Base-by-base conservation (phyloP, 1,140 invertebrate species). In the Goniozus legneri region DNA sequence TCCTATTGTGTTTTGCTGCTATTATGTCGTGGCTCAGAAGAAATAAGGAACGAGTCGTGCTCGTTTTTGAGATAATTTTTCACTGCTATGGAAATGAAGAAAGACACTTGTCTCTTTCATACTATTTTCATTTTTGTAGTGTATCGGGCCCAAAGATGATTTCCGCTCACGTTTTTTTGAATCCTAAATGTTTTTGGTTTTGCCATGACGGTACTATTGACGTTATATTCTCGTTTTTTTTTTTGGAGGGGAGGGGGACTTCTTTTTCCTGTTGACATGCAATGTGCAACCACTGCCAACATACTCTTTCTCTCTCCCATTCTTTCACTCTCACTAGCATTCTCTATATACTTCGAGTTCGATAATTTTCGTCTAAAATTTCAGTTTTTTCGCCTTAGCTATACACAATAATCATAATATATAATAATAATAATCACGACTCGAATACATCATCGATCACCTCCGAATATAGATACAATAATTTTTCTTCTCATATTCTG, bases 381-480 rank as follows among this genome's bases (percentile, higher is more conserved):
- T 58, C 65, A 69, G 62, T 68, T 45, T 48, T 47, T 68, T 70
- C 61, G 63, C 59, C 67, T 75, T 76, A 75, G 71, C 66, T 75
- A 74, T 75, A 71, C 63, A 60, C 61, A 71, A 69, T 70, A 65
- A 58, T 65, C 46, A 55, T 59, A 52, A 51, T 47, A 27, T 27
- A 27, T 27, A 27, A 27, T 40, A 40, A 41, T 50, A 66, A 72
- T 72, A 69, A 74, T 69, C 66, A 73, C 67, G 72, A 73, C 67
- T 73, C 64, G 62, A 72, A 71, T 74, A 74, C 70, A 64, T 71
- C 64, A 72, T 71, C 67, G 65, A 59, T 74, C 69, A 75, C 69
- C 71, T 59, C 71, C 69, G 68, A 75, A 72, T 75, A 74, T 75
- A 75, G 70, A 75, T 75, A 76, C 68, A 73, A 74, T 71, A 69